Evolutionary conservation across 2,888 invertebrate genomes (phyloP), one percentile per base, ranked within the genome.

Genomic region (Acrobeloides nanus): DNA sequence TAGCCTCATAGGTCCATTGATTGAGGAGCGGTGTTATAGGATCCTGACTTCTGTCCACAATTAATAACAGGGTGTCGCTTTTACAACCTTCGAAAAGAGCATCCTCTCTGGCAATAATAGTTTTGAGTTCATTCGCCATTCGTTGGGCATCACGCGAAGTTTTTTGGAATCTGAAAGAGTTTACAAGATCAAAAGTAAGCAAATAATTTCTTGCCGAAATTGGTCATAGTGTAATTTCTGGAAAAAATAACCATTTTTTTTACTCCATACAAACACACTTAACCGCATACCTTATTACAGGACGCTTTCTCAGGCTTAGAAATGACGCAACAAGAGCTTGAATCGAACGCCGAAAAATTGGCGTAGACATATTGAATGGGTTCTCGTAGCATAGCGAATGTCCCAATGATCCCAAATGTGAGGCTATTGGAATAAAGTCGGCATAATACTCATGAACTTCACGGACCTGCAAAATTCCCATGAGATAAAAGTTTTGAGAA

Each of bases 1-100:
- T 97, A 1, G 97, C 97, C 76, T 99, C 95, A 78, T 99, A 99
- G 0, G 95, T 97, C 97, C 97, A 99, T 81, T 90, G 87, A 76
- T 87, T 90, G 25, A 99, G 77, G 46, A 99, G 77, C 0, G 97
- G 97, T 0, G 97, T 93, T 6, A 95, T 85, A 0, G 92, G 87
- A 77, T 99, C 97, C 74, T 88, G 88, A 62, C 87, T 80, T 59
- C 97, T 80, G 75, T 99, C 97, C 29, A 99, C 74, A 54, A 99
- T 84, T 26, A 99, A 76, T 48, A 99, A 76, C 55, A 89, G 78
- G 0, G 90, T 56, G 35, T 68, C 63, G 8, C 27, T 35, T 49
- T 76, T 76, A 23, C 61, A 61, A 18, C 48, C 25, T 34, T 69
- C 65, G 48, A 72, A 71, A 3, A 71, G 56, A 7, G 52, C 50